Base-by-base conservation (phyloP, 2,113 vertebrate species). In the Eulemur macaco region DNA sequence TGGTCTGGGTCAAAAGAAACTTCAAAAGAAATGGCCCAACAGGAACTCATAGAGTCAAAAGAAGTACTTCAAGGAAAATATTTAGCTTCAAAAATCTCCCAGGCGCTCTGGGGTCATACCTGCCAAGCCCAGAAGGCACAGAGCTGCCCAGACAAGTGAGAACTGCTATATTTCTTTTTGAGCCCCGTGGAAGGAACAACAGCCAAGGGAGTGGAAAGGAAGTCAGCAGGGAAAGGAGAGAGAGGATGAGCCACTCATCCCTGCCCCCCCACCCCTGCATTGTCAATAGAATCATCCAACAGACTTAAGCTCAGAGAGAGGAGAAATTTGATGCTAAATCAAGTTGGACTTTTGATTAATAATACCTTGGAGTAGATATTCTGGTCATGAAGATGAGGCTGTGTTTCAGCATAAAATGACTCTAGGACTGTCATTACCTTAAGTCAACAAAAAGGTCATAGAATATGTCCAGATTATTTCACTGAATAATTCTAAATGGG, bases 301-400 rank as follows among this genome's bases (percentile, higher is more conserved):
- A 34, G 12, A 4, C 31, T 66, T 1, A 14, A 92, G 29, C 11
- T 60, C 50, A 66, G 47, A 76, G 20, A 77, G 17, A 45, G 68
- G 18, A 94, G 13, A 71, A 23, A 74, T 78, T 14, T 87, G 76
- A 74, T 56, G 54, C 47, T 84, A 80, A 47, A 80, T 66, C 76
- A 84, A 77, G 39, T 13, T 87, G 68, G 54, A 73, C 12, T 37
- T 95, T 29, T 47, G 25, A 54, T 64, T 86, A 52, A 42, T 60
- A 50, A 31, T 39, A 45, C 50, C 17, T 69, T 37, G 45, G 18
- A 73, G 5, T 45, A 76, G 39, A 60, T 87, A 37, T 69, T 81
- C 8, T 77, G 54, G 31, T 77, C 88, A 76, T 31, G 17, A 69
- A 89, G 3, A 47, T 89, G 29, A 76, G 66, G 37, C 25, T 37